These are phyloP conservation scores for Bufo gargarizans DNA, from an alignment of 2,113 vertebrate species.

Conservation along the genomic window DNA sequence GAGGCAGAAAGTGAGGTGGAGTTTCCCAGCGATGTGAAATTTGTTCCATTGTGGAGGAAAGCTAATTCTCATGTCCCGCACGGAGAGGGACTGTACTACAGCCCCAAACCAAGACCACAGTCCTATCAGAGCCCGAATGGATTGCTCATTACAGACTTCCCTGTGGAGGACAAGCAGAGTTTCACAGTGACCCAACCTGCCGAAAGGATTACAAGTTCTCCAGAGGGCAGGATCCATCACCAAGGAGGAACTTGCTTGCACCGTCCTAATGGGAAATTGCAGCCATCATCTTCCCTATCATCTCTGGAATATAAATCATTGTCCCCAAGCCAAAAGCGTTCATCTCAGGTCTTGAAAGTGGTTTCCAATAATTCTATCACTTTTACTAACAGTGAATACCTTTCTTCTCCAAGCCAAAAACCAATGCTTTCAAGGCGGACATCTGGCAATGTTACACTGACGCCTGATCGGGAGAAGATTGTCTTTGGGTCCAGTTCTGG, in stretches of 20 bases:
- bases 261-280: conserved; percentile 62
- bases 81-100: conserved; percentile 44
- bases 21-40: conserved; percentile 73
- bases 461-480: conserved; percentile 67
- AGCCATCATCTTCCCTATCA: conserved; percentile 15
- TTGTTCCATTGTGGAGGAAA: conserved; percentile 78
- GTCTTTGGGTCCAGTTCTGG: conserved; percentile 56
- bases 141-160: conserved; percentile 78
- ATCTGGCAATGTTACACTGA: conserved; percentile 60
- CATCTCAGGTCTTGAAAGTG: conserved; percentile 41
- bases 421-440: conserved; percentile 56
- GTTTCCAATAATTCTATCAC: conserved; percentile 58
- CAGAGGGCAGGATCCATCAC: conserved; percentile 60
- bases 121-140: conserved; percentile 84
- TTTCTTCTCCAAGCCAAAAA: conserved; percentile 23
- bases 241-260: conserved; percentile 4
- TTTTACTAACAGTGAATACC: conserved; percentile 58
- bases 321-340: conserved; percentile 65
- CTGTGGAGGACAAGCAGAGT: conserved; percentile 74
- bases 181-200: conserved; percentile 71
- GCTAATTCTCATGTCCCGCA: conserved; percentile 65
- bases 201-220: conserved; percentile 66
- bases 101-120: conserved; percentile 70
- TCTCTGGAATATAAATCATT: conserved; percentile 62
- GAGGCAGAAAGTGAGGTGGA: conserved; percentile 82